A percentile compares a stretch with the other conserved stretches of the same genome.
These are phyloP conservation scores for Pheosia tremula DNA, from an alignment of 2,888 invertebrate genomes.

Conservation along the genomic window DNA sequence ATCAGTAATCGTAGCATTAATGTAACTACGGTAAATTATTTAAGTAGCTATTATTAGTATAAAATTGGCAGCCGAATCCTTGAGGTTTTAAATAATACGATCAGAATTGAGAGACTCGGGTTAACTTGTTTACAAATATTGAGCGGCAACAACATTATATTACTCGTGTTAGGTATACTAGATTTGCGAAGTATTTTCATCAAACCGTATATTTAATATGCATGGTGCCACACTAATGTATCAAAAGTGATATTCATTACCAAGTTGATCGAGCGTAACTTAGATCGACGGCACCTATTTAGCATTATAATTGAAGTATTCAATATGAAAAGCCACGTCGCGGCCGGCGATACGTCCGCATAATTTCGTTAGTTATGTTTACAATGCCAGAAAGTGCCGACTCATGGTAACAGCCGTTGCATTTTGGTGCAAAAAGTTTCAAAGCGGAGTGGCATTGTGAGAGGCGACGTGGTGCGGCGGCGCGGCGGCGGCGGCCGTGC, in stretches of 20 bases:
- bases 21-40: conserved; percentile 14
- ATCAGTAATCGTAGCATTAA: conserved; percentile 43
- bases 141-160: too few relatives aligned
- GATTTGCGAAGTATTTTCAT: too few relatives aligned
- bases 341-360: conserved; percentile 62
- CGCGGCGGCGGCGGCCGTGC: conserved; percentile 61
- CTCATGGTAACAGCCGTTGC: conserved; percentile 68
- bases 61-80: not conserved
- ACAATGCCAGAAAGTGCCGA: conserved; percentile 67
- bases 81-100: not conserved
- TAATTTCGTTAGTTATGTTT: conserved; percentile 73
- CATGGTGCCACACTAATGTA: conserved; percentile 35
- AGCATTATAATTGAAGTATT: conserved; percentile 63
- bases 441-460: conserved; percentile 50
- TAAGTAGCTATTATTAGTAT: not conserved
- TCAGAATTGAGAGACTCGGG: too few relatives aligned
- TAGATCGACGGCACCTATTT: conserved; percentile 45
- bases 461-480: conserved; percentile 20
- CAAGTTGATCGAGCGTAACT: conserved; percentile 48
- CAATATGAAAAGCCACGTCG: conserved; percentile 57
- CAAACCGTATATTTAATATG: not conserved
- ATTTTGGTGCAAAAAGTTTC: conserved; percentile 75
- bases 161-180: too few relatives aligned
- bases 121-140: too few relatives aligned
- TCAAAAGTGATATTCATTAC: conserved; percentile 46